Evolutionary conservation across 1,140 invertebrate genomes (phyloP).

Genomic region (Scaptomyza hsui): DNA sequence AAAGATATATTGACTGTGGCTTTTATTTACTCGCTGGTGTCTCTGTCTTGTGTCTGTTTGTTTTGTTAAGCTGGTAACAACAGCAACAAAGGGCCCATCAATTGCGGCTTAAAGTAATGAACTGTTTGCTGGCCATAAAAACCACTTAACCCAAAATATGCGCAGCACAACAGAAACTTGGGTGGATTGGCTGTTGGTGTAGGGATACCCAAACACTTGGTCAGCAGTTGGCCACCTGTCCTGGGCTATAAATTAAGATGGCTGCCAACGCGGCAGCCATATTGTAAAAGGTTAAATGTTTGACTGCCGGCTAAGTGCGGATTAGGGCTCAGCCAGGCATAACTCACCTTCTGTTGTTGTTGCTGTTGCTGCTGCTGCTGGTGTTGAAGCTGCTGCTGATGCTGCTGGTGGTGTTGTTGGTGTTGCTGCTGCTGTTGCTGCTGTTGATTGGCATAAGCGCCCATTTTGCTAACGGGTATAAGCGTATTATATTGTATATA

Average conservation of each 20-base stretch:
- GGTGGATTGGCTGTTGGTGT: background rate
- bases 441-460: slow-evolving; percentile 77
- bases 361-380: slow-evolving; percentile 47
- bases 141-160: slow-evolving; percentile 71
- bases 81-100: slow-evolving; percentile 26
- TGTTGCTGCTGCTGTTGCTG: slow-evolving; percentile 68
- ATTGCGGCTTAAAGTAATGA: slow-evolving; percentile 57
- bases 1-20: background rate
- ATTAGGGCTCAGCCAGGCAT: slow-evolving; percentile 57
- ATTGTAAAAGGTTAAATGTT: slow-evolving; percentile 79
- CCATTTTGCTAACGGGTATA: slow-evolving; percentile 83
- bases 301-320: slow-evolving; percentile 68
- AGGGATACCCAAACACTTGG: background rate
- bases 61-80: slow-evolving; percentile 9
- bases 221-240: slow-evolving; percentile 37
- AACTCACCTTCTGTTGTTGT: slow-evolving; percentile 78
- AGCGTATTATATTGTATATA: slow-evolving; percentile 83
- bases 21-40: background rate
- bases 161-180: slow-evolving; percentile 27
- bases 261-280: slow-evolving; percentile 38
- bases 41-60: background rate
- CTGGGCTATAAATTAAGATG: slow-evolving; percentile 70
- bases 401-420: slow-evolving; percentile 45
- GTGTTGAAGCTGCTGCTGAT: slow-evolving; percentile 42
- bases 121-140: slow-evolving; percentile 66